phyloP scores from a whole-genome alignment of 2,888 invertebrate species.

The Acanthoscelides obtectus region DNA sequence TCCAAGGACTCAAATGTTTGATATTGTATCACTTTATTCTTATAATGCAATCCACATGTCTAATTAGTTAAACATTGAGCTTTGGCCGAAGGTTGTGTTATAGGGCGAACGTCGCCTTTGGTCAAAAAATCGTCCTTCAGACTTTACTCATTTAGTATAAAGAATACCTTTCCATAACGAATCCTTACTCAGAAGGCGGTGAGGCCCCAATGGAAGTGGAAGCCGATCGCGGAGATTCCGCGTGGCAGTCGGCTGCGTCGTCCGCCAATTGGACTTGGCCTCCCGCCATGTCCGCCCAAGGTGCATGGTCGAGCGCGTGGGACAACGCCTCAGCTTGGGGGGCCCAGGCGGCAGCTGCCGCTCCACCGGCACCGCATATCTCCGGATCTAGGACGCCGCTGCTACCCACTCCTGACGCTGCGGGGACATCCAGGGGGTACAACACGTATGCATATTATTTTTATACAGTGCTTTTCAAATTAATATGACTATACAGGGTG shows the following conservation, averaged over 20 bases:
- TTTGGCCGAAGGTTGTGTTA: too few relatives aligned
- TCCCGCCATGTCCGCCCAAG: not conserved
- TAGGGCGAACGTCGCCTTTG: too few relatives aligned
- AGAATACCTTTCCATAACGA: conserved; percentile 11
- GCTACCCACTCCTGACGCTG: not conserved
- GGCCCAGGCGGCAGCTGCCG: not conserved
- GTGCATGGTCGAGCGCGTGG: not conserved
- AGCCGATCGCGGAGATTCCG: not conserved
- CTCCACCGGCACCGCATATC: not conserved
- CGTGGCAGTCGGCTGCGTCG: not conserved
- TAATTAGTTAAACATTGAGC: too few relatives aligned
- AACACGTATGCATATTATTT: not conserved
- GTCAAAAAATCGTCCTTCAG: too few relatives aligned
- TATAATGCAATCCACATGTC: too few relatives aligned
- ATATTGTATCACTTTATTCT: too few relatives aligned
- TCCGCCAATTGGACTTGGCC: not conserved
- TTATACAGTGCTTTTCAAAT: too few relatives aligned
- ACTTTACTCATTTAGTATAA: too few relatives aligned
- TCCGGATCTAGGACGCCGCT: not conserved
- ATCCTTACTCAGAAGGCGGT: conserved; percentile 54
- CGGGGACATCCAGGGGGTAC: not conserved
- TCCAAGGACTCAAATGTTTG: too few relatives aligned
- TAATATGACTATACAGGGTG: too few relatives aligned
- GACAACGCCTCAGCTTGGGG: not conserved
- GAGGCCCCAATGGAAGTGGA: conserved; percentile 79